Evolutionary conservation across 1,140 invertebrate species (phyloP).

Genomic region (Stenopsyche tienmushanensis): DNA sequence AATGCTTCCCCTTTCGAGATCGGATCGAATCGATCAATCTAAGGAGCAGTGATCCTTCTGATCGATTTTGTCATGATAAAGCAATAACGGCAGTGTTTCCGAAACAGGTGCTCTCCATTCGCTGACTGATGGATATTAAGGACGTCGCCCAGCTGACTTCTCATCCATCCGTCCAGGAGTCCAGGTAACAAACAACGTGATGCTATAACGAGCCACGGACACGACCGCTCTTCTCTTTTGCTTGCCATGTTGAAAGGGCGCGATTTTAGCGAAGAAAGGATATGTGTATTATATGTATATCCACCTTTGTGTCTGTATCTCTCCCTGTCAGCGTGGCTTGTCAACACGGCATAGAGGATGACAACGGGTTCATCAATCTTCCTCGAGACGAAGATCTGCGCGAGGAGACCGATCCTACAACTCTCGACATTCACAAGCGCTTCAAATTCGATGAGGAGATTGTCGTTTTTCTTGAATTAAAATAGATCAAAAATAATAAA

Average conservation of each 20-base stretch:
- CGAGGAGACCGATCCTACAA: no score
- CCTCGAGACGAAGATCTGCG: no score
- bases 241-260: background rate
- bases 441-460: no score
- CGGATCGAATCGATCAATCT: no score
- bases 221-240: background rate
- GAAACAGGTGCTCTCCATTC: background rate
- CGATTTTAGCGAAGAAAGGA: background rate
- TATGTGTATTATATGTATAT: background rate
- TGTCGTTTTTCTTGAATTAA: no score
- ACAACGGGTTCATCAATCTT: conserved; percentile 32
- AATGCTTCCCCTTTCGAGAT: no score
- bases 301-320: conserved; percentile 17
- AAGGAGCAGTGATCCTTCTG: no score
- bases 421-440: no score
- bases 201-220: conserved; percentile 6
- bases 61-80: no score
- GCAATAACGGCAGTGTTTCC: no score
- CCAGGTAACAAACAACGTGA: conserved; percentile 11
- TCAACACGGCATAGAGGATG: conserved; percentile 24
- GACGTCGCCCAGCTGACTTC: background rate
- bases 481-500: no score
- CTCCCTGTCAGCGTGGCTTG: conserved; percentile 24
- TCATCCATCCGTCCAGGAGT: conserved; percentile 1
- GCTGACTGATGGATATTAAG: conserved; percentile 8